Conservation (phyloP, 64 coral and sea anemone genomes). For the Stichodactyla mertensii region DNA sequence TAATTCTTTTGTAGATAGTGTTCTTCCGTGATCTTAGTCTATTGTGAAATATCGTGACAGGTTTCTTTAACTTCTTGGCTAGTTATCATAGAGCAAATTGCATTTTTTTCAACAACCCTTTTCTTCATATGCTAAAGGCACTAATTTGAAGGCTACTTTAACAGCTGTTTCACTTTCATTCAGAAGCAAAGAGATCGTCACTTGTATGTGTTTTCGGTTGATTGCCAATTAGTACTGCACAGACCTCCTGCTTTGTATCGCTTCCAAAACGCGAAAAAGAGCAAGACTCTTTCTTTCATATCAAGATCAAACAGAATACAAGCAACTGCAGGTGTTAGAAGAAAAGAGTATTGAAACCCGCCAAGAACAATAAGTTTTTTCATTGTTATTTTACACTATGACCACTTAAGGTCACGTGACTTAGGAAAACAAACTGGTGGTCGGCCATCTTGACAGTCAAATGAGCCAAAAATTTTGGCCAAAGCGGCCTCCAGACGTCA, state of each 20-base stretch:
- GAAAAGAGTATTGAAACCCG: neutral
- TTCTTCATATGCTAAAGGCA: too few relatives aligned
- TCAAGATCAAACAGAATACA: neutral
- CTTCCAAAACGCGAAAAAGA: neutral
- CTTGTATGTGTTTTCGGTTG: too few relatives aligned
- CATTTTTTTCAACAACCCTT: too few relatives aligned
- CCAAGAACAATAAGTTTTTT: neutral
- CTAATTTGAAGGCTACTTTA: too few relatives aligned
- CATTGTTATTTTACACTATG: neutral
- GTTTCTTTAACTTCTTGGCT: too few relatives aligned
- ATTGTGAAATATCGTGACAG: too few relatives aligned
- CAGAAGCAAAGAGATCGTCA: too few relatives aligned
- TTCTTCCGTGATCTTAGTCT: too few relatives aligned
- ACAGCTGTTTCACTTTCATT: too few relatives aligned
- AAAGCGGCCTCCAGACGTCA: slow-evolving; percentile 4
- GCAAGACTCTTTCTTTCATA: neutral
- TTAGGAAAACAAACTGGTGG: neutral
- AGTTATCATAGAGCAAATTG: too few relatives aligned
- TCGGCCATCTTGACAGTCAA: slow-evolving; percentile 7
- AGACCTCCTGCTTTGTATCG: neutral
- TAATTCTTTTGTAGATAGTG: too few relatives aligned
- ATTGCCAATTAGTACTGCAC: neutral
- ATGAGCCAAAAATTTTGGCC: neutral
- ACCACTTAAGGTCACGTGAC: neutral
- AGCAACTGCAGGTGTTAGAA: neutral